A percentile compares a stretch with the other conserved stretches of the same genome.
Conservation (phyloP, 2,888 invertebrate genomes). For the Chloromyia formosa region DNA sequence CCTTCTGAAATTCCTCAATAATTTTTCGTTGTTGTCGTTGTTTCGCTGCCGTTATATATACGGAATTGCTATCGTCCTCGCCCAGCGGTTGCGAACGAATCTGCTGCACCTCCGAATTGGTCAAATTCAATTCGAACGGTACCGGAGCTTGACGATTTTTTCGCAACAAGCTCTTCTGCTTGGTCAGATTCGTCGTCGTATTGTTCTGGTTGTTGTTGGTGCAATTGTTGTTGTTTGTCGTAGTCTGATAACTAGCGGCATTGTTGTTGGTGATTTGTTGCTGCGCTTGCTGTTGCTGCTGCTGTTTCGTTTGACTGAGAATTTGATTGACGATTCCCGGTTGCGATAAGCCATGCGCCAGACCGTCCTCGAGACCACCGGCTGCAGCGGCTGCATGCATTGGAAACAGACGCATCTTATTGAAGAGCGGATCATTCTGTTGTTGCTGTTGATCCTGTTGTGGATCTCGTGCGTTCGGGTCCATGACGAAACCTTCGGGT, state of each 20-base stretch:
- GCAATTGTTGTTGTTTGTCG: conserved; percentile 48
- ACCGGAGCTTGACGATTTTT: conserved; percentile 61
- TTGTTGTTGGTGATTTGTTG: conserved; percentile 47
- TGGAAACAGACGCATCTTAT: conserved; percentile 63
- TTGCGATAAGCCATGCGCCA: conserved; percentile 54
- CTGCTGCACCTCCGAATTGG: conserved; percentile 55
- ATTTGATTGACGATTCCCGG: conserved; percentile 53
- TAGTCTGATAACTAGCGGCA: conserved; percentile 52
- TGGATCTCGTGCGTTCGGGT: conserved; percentile 59
- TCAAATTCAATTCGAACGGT: conserved; percentile 58
- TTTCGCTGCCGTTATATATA: conserved; percentile 45
- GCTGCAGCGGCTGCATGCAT: conserved; percentile 55
- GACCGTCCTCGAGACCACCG: conserved; percentile 60
- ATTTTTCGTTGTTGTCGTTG: conserved; percentile 58
- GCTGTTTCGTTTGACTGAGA: conserved; percentile 47
- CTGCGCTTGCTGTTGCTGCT: conserved; percentile 48
- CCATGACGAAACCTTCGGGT: conserved; percentile 60
- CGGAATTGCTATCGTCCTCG: conserved; percentile 58
- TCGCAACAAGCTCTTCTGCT: conserved; percentile 59
- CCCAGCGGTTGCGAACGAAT: conserved; percentile 66
- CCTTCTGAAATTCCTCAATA: conserved; percentile 54
- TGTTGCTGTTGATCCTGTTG: conserved; percentile 51
- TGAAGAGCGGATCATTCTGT: conserved; percentile 63
- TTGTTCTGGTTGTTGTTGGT: conserved; percentile 42
- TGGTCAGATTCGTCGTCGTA: conserved; percentile 45